These are phyloP conservation scores for Fulica atra DNA, from an alignment of 2,113 vertebrate species.

Conservation along the genomic window DNA sequence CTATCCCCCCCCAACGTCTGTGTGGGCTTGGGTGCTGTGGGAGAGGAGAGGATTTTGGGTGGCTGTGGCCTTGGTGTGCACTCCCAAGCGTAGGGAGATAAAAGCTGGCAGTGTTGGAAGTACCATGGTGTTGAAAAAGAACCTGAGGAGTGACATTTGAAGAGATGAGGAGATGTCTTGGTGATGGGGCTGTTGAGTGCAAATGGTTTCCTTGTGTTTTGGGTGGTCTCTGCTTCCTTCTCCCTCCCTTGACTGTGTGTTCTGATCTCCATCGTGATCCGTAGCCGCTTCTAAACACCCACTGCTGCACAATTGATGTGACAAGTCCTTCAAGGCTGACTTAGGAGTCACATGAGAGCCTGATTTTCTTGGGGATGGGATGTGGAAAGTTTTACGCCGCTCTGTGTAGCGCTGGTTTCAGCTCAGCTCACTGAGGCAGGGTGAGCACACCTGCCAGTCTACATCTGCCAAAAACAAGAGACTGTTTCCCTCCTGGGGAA, in stretches of 20 bases:
- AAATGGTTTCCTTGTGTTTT: not conserved
- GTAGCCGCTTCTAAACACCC: fast-evolving
- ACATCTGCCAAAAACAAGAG: not conserved
- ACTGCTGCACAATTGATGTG: fast-evolving
- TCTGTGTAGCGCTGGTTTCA: not conserved
- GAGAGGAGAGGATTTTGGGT: not conserved
- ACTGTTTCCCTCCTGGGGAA: not conserved
- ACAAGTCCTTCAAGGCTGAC: not conserved
- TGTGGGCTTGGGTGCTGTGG: not conserved
- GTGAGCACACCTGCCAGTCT: not conserved
- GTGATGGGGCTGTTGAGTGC: not conserved
- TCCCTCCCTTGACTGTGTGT: fast-evolving
- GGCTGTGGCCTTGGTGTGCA: not conserved
- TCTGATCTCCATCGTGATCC: fast-evolving
- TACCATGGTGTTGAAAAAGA: not conserved
- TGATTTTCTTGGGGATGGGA: not conserved
- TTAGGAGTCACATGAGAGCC: not conserved
- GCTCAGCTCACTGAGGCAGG: not conserved
- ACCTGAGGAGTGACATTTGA: not conserved
- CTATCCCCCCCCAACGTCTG: not conserved
- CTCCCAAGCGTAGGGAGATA: not conserved
- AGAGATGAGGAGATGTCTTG: not conserved
- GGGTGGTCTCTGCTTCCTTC: not conserved
- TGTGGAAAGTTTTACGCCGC: not conserved
- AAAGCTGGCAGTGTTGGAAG: not conserved